phyloP scores from a whole-genome alignment of 2,113 vertebrate species.

The Carlito syrichta region DNA sequence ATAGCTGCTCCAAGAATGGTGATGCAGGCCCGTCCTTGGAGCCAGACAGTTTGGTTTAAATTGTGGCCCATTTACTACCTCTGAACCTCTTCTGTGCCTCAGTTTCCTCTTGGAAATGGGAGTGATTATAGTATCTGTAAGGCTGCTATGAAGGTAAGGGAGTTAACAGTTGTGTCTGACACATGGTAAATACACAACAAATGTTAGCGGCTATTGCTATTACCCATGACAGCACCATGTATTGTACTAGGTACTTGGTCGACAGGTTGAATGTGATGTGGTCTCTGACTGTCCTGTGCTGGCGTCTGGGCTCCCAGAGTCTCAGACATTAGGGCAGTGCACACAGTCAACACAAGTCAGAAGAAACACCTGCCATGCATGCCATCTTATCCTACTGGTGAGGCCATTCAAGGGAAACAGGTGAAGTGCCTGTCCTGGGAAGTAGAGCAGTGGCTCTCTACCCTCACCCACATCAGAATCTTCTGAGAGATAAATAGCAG shows the following conservation, averaged over 20 bases:
- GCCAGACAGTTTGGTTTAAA: background rate
- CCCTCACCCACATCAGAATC: background rate
- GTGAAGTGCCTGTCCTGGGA: background rate
- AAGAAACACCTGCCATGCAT: background rate
- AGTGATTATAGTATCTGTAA: background rate
- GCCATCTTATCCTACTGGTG: background rate
- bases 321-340: background rate
- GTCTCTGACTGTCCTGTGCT: background rate
- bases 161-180: background rate
- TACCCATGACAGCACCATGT: background rate
- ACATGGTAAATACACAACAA: background rate
- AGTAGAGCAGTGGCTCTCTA: background rate
- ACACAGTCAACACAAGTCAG: background rate
- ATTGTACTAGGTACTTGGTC: background rate
- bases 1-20: too few species aligned
- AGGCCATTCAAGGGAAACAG: background rate
- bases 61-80: background rate
- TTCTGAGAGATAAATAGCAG: background rate
- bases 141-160: background rate
- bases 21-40: too few species aligned
- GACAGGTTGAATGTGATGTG: background rate
- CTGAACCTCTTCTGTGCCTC: background rate
- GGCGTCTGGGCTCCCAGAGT: background rate
- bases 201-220: background rate
- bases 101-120: slow-evolving; percentile 10